phyloP scores from a whole-genome alignment of 2,888 invertebrate genomes.

The Drosophila lutescens region DNA sequence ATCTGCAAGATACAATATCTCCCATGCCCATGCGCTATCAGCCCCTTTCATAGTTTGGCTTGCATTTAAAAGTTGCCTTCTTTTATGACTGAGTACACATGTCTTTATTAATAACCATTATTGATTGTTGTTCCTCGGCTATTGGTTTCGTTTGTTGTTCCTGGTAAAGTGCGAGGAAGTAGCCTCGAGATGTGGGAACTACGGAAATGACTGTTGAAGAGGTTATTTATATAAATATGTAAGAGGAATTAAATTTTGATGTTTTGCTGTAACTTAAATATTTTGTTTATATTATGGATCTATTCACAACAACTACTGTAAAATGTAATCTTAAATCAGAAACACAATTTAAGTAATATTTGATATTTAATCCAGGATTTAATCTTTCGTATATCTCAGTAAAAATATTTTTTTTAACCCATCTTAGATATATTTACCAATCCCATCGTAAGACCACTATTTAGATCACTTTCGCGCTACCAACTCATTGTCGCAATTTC shows the following conservation, averaged over 20 bases:
- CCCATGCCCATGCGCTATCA: slow-evolving; percentile 51
- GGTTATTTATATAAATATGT: too few relatives aligned
- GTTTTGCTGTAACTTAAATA: too few relatives aligned
- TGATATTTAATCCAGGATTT: too few relatives aligned
- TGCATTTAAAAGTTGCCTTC: slow-evolving; percentile 55
- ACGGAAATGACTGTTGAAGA: not conserved
- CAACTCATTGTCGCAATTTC: slow-evolving; percentile 10
- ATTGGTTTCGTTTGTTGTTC: slow-evolving; percentile 33
- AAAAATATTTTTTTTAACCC: not conserved
- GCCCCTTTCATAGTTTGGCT: slow-evolving; percentile 54
- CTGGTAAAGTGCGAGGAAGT: slow-evolving; percentile 50
- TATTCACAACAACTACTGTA: too few relatives aligned
- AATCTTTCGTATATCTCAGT: too few relatives aligned
- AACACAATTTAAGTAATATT: too few relatives aligned
- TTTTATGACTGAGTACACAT: slow-evolving; percentile 69
- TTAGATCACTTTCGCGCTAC: not conserved
- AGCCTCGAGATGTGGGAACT: slow-evolving; percentile 7
- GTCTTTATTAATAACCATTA: slow-evolving; percentile 72
- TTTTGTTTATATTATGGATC: too few relatives aligned
- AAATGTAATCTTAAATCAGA: too few relatives aligned
- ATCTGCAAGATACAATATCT: slow-evolving; percentile 54
- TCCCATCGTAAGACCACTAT: slow-evolving; percentile 8
- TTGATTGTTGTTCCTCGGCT: slow-evolving; percentile 55
- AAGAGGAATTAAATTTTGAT: too few relatives aligned
- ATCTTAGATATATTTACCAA: slow-evolving; percentile 4